Evolutionary conservation across 2,888 invertebrate species (phyloP), one percentile per base, ranked within the genome.

Genomic region (Temnothorax unifasciatus): DNA sequence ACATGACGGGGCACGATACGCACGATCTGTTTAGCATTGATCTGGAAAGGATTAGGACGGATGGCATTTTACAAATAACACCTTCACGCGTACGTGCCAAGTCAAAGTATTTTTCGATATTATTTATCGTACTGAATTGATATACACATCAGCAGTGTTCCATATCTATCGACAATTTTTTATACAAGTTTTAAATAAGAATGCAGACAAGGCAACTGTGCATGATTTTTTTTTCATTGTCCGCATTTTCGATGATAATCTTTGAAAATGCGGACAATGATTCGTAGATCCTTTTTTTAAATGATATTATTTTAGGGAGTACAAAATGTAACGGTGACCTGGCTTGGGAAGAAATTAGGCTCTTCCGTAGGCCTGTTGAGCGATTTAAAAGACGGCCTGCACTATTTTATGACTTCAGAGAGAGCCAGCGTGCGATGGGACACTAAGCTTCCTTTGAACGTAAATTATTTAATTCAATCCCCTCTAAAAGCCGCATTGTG

Each of bases 371-470:
- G 95, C 15, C 90, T 96, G 54, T 92, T 94, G 38, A 91, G 94
- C n/a, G 95, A 96, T 90, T 88, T 90, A 8, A 94, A 93, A 87
- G 93, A 93, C 52, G 95, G 95, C 21, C 90, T 96, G 52, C 94
- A 93, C 87, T 96, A 96, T 90, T 95, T 95, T 87, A 92, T 95
- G 87, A 91, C 92, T 9, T 92, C 95, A 50, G 95, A 95, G 91
- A 94, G 93, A 88, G 95, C 95, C 5, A 93, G 95, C 25, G 93
- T 96, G 25, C 94, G 95, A 76, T 96, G 95, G 95, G 92, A 95
- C 87, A 94, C 93, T n/a, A 93, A 93, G 93, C 94, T 92, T 90
- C 89, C 92, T 34, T 88, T 93, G 84, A 91, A 88, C 85, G 93
- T 92, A 87, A 88, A 44, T 69, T 59, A 81, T 59, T 41, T 47